Evolutionary conservation across 2,113 vertebrate species (phyloP).

Genomic region (Hippolais icterina): DNA sequence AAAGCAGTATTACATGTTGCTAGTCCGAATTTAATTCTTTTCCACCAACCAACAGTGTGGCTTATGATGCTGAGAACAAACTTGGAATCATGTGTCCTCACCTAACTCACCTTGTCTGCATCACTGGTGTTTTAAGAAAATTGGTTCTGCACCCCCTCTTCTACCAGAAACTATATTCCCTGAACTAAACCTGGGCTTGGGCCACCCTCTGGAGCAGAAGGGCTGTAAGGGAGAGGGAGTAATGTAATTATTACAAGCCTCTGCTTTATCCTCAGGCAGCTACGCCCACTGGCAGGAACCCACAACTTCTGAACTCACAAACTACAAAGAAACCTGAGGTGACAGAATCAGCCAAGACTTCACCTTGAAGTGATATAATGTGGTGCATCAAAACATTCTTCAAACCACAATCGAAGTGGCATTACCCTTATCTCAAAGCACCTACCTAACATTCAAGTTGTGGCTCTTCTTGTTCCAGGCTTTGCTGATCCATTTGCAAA

Average conservation of each 20-base stretch:
- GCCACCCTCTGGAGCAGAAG: not conserved
- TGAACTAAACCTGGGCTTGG: not conserved
- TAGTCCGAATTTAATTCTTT: not conserved
- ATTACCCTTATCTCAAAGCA: not conserved
- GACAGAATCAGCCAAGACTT: not conserved
- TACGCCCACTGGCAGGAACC: rapidly evolving
- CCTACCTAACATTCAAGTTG: not conserved
- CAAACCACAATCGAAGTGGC: rapidly evolving
- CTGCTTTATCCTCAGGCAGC: not conserved
- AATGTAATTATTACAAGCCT: not conserved
- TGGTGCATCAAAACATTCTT: not conserved
- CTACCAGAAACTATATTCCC: not conserved
- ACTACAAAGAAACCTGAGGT: not conserved
- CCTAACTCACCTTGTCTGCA: not conserved
- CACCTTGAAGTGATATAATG: not conserved
- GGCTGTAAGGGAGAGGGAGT: not conserved
- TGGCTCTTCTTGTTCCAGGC: not conserved
- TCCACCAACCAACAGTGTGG: not conserved
- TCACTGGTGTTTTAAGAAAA: not conserved
- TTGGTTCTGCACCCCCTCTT: not conserved
- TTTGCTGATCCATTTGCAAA: not conserved
- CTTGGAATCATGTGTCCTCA: not conserved
- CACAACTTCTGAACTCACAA: not conserved
- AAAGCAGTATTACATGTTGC: not conserved
- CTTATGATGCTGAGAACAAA: not conserved